Evolutionary conservation across 2,113 vertebrate genomes (phyloP), one percentile per base, ranked within the genome.

Genomic region (Vombatus ursinus): DNA sequence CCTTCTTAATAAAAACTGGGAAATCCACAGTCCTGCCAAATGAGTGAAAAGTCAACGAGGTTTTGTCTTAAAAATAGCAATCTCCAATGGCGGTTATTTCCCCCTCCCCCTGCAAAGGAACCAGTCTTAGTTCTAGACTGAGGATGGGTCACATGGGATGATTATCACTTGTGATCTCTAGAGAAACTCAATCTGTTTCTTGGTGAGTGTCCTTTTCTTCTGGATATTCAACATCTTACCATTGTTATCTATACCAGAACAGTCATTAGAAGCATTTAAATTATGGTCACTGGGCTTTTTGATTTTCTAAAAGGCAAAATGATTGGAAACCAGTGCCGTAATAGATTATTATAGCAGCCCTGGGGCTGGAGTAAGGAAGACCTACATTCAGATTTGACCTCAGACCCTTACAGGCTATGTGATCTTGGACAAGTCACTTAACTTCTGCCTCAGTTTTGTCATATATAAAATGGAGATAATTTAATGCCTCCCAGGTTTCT

Each of bases 191-290:
- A n/a, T 77, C 61, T 77, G 7, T 68, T 68, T 37, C 31, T 77
- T n/a, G 31, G 12, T 77, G 1, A 48, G 49, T 26, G 49, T 90
- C 24, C 26, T 50, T 28, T 90, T 24, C 44, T 53, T 2, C 0
- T 47, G 28, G 52, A 4, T 14, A 16, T 44, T 14, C 47, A 25
- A 47, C 48, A 26, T 94, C 53, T n/a, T 37, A 52, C 49, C 14
- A 89, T 28, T 50, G 2, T 90, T 50, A 37, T 92, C 50, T 68
- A 52, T 52, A 52, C 24, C 37, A 54, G 11, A 95, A 92, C 4
- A 48, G n/a, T 61, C 52, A 91, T n/a, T 92, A 54, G 94, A 92
- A 96, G 48, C 9, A 89, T 53, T 94, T 90, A 77, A 50, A 11
- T 37, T 96, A 49, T 16, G 26, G 25, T 47, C 77, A 37, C 94